Conservation (phyloP, 1,140 invertebrate genomes). For the Bilobella aurantiaca region DNA sequence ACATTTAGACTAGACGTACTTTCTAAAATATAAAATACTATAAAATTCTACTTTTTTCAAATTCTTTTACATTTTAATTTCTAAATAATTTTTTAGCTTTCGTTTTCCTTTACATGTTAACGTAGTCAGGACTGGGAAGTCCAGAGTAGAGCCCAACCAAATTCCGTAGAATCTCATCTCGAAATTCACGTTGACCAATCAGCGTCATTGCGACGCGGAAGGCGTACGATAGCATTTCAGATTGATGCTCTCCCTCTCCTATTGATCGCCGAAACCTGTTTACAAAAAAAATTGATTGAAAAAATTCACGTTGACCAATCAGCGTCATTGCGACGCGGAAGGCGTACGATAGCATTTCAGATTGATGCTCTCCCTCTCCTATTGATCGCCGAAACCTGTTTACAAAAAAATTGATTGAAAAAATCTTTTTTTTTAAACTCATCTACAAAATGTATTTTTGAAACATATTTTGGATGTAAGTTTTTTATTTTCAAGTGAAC, state of each 20-base stretch:
- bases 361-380: conserved; percentile 59
- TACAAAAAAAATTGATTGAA: conserved; percentile 9
- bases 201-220: conserved; percentile 92
- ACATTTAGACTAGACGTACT: too few species aligned
- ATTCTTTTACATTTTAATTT: too few species aligned
- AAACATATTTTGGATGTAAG: background rate
- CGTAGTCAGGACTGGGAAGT: conserved; percentile 79
- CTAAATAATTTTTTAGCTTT: too few species aligned
- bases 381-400: conserved; percentile 28
- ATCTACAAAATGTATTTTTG: too few species aligned
- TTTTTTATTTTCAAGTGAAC: background rate
- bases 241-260: conserved; percentile 59
- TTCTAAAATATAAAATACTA: too few species aligned
- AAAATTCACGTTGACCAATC: conserved; percentile 84
- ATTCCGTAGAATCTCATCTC: conserved; percentile 74
- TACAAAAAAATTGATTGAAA: too few species aligned
- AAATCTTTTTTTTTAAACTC: too few species aligned
- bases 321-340: conserved; percentile 92
- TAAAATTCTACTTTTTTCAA: too few species aligned
- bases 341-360: conserved; percentile 84
- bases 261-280: conserved; percentile 28
- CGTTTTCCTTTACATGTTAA: conserved; percentile 69
- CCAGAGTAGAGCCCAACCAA: conserved; percentile 82
- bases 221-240: conserved; percentile 84
- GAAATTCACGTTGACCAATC: conserved; percentile 83